Base-by-base conservation (phyloP, 2,113 vertebrate species). In the Larimichthys polyactis region DNA sequence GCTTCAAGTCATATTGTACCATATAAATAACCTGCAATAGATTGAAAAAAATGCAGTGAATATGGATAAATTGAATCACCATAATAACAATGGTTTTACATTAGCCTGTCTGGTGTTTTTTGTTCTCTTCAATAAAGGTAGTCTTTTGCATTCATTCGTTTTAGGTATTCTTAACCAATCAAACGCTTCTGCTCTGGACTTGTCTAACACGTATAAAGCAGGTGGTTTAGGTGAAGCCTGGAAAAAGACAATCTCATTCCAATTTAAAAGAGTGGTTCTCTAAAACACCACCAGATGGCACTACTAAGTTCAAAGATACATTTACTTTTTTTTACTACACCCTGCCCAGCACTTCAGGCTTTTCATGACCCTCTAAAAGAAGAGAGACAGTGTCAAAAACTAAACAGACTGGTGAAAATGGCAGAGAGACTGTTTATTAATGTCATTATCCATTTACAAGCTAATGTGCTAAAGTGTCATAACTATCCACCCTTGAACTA, bases 401-500 rank as follows among this genome's bases (percentile, higher is more conserved):
- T 36, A 44, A 29, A 24, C 1, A 68, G 14, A 27, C 44, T 9
- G 5, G 15, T 65, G 5, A 40, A 49, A 62, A 77, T 8, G 73
- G 22, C 1, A 8, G 9, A 5, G 0, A n/a, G 3, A 59, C 19
- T 2, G 3, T 29, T 75, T n/a, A 20, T 63, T 5, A 24, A 79
- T 67, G 20, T 71, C 48, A 81, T 76, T 58, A 80, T 71, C 20
- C 22, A 59, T 83, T 78, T 78, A 66, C 55, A 79, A 81, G 44
- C 46, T 54, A 81, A 82, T 78, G 65, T 77, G 46, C 48, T n/a
- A 19, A 40, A 40, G 24, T 60, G 48, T 55, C 40, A 87, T 92
- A 79, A 90, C 78, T 40, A 68, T 48, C 62, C 78, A 90, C 82
- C 89, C 82, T 90, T 93, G 90, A 91, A 82, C 88, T 79, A 59